Base-by-base conservation (phyloP, 2,113 vertebrate genomes). In the Aldabrachelys gigantea region DNA sequence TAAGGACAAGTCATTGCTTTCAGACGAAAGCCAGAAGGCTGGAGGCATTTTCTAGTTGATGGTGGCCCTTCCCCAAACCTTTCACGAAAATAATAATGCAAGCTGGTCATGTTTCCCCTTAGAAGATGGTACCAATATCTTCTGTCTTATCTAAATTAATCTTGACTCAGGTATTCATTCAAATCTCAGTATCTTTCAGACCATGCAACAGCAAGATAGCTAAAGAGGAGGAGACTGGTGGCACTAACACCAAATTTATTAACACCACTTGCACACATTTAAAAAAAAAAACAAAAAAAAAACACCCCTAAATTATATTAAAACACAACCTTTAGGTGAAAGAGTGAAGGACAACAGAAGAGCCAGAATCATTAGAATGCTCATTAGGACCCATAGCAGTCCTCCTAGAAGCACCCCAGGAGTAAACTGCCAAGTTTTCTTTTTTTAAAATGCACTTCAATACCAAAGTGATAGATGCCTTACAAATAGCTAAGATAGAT, bases 71-170 rank as follows among this genome's bases (percentile, higher is more conserved):
- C 22, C n/a, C 0, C 1, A 5, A 62, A 72, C 19, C 93, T 94
- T 96, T 83, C 79, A 96, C 86, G 78, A 93, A 86, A 44, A 88
- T 79, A 91, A 49, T 14, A 38, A 22, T 35, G n/a, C n/a, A 72
- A 72, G 65, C 35, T 38, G 35, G 35, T 53, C 38, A 62, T 78
- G 91, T 80, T 94, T 91, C 49, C 76, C 38, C 29, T 85, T 3
- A 89, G 38, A 54, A 9, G 7, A 90, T 22, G n/a, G 14, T 38
- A 76, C 12, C 62, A 86, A 31, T 38, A 57, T 82, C 82, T 56
- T 44, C n/a, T 93, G 25, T 78, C 35, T 85, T 49, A 94, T 82
- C 4, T 31, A 24, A 84, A 5, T 65, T 83, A 21, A 87, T 59
- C 27, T 35, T 89, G 56, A 4, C 80, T 82, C 53, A 82, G 10